phyloP scores from a whole-genome alignment of 1,140 invertebrate species.

The Bombus difficillimus region DNA sequence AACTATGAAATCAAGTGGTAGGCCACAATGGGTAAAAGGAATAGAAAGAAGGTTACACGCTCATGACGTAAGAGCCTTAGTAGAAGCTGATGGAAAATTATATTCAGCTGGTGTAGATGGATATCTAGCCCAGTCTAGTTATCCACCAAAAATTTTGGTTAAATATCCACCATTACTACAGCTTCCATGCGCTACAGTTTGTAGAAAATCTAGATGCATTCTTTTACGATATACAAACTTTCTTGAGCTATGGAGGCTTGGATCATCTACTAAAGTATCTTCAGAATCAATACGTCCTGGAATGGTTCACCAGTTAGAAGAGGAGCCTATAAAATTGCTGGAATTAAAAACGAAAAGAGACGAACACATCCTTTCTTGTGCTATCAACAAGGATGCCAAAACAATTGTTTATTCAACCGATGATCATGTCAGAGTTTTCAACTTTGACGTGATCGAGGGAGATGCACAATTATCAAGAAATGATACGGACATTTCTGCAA shows the following conservation, averaged over 20 bases:
- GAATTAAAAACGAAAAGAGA: constrained; percentile 85
- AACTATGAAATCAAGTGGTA: constrained; percentile 83
- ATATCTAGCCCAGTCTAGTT: constrained; percentile 87
- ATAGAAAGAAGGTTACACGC: constrained; percentile 90
- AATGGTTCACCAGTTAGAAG: constrained; percentile 76
- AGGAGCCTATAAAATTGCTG: constrained; percentile 87
- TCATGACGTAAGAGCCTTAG: constrained; percentile 91
- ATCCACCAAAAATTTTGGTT: constrained; percentile 86
- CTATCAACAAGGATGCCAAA: constrained; percentile 87
- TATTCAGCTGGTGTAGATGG: constrained; percentile 92
- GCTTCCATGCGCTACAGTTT: constrained; percentile 84
- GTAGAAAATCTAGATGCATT: constrained; percentile 84
- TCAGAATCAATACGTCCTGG: constrained; percentile 70
- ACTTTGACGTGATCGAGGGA: constrained; percentile 83
- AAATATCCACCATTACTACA: constrained; percentile 89
- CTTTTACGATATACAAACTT: constrained; percentile 88
- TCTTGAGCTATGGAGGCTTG: constrained; percentile 86
- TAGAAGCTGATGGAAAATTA: constrained; percentile 85
- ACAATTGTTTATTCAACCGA: constrained; percentile 90
- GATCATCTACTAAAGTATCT: constrained; percentile 71
- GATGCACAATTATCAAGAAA: constrained; percentile 71
- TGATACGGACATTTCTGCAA: constrained; percentile 68
- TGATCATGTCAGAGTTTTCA: constrained; percentile 86
- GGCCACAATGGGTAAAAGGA: constrained; percentile 90
- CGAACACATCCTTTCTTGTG: constrained; percentile 86